These are phyloP conservation scores for Opisthocomus hoazin DNA, from an alignment of 2,113 vertebrate genomes.

Conservation along the genomic window DNA sequence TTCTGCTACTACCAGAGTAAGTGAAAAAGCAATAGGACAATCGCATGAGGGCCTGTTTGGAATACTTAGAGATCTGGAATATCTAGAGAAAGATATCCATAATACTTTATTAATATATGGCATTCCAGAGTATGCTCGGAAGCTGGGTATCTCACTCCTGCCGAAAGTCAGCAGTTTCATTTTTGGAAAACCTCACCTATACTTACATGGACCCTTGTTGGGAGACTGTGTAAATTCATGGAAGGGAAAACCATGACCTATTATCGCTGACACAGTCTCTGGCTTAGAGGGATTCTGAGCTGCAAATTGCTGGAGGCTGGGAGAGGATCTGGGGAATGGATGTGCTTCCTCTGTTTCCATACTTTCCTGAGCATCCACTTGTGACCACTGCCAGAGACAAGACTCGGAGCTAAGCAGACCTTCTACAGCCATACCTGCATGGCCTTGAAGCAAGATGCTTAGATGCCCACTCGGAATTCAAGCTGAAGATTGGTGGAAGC, in stretches of 20 bases:
- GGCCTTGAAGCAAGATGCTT: background rate
- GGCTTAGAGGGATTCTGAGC: background rate
- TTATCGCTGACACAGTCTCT: background rate
- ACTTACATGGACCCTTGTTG: background rate
- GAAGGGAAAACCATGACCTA: background rate
- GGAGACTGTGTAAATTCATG: background rate
- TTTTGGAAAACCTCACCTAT: background rate
- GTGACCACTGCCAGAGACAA: background rate
- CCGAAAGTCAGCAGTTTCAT: background rate
- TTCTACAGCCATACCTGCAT: background rate
- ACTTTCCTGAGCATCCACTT: background rate
- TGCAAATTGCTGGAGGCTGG: background rate
- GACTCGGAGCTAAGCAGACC: background rate
- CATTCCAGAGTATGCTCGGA: background rate
- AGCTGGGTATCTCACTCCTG: background rate
- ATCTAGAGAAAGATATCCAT: background rate
- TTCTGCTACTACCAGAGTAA: background rate
- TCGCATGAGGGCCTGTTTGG: background rate
- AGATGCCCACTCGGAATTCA: background rate
- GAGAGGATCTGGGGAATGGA: background rate
- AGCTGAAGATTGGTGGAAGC: background rate
- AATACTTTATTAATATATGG: background rate
- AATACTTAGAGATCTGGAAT: background rate
- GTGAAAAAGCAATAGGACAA: background rate
- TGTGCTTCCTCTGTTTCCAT: background rate